A percentile compares a stretch with the other conserved stretches of the same genome.
These are phyloP conservation scores for Ivindomyrus marchei DNA, from an alignment of 2,113 vertebrate genomes.

Conservation along the genomic window DNA sequence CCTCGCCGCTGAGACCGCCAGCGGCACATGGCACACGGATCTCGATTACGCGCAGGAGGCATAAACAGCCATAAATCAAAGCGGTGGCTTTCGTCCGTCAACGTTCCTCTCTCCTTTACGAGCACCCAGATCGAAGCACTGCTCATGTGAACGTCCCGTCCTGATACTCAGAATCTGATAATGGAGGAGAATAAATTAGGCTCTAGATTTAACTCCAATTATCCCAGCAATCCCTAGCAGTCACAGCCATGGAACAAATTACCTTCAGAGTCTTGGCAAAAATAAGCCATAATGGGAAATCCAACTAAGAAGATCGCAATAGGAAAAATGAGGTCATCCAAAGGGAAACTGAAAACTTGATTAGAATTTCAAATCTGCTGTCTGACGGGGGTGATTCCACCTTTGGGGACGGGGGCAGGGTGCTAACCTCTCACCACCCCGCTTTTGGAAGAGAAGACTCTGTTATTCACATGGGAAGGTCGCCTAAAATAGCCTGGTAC, in stretches of 20 bases:
- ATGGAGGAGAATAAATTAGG: conserved; percentile 38
- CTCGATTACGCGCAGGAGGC: background rate
- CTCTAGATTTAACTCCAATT: conserved; percentile 54
- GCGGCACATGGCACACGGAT: background rate
- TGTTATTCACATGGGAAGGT: conserved; percentile 49
- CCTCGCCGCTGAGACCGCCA: background rate
- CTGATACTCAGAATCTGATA: conserved; percentile 30
- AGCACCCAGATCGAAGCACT: conserved; percentile 23
- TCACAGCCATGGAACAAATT: conserved; percentile 68
- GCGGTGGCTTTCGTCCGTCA: background rate
- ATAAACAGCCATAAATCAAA: background rate
- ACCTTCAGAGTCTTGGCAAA: conserved; percentile 63
- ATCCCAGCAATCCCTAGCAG: conserved; percentile 49
- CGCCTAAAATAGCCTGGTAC: conserved; percentile 50
- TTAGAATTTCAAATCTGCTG: conserved; percentile 72
- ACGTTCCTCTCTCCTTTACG: background rate
- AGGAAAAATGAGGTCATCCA: conserved; percentile 70
- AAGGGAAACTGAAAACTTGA: conserved; percentile 70
- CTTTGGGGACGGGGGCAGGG: conserved; percentile 40
- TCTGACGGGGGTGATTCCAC: conserved; percentile 53
- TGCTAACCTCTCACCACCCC: background rate
- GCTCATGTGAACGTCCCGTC: conserved; percentile 28
- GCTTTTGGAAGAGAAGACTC: conserved; percentile 49
- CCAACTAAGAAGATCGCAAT: conserved; percentile 66
- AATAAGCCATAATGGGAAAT: conserved; percentile 67